These are phyloP conservation scores for Chrysomallon squamiferum DNA, from an alignment of 1,140 invertebrate genomes.

Conservation along the genomic window DNA sequence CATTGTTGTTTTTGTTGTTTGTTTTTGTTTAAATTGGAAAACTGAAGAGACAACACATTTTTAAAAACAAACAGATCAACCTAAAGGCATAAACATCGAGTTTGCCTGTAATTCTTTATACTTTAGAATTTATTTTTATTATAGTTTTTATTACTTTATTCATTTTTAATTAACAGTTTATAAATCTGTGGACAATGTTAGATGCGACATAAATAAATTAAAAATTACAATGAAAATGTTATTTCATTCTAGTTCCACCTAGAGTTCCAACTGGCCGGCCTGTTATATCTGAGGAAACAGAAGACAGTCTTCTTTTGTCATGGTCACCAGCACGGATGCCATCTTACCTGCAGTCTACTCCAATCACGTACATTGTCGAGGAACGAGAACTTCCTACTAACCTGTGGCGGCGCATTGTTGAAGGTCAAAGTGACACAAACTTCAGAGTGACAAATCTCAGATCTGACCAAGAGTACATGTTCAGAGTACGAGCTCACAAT, in stretches of 20 bases:
- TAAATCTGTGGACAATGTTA: too few relatives aligned
- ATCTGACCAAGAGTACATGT: constrained; percentile 74
- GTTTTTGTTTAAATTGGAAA: too few relatives aligned
- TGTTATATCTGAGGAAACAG: constrained; percentile 85
- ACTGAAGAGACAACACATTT: too few relatives aligned
- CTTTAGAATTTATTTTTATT: too few relatives aligned
- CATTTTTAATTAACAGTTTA: too few relatives aligned
- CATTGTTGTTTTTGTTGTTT: too few relatives aligned
- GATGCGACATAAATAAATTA: too few relatives aligned
- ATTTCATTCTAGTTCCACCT: constrained; percentile 79
- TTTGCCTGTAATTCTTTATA: too few relatives aligned
- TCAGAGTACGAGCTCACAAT: constrained; percentile 94
- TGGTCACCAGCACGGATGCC: constrained; percentile 82
- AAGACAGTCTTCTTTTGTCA: constrained; percentile 77
- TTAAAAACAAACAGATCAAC: too few relatives aligned
- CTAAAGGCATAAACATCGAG: too few relatives aligned
- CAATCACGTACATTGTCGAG: constrained; percentile 51
- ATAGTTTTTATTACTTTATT: too few relatives aligned
- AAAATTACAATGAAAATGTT: too few relatives aligned
- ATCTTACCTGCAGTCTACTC: constrained; percentile 36
- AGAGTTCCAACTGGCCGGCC: constrained; percentile 75
- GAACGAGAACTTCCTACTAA: constrained; percentile 45
- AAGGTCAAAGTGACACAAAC: constrained; percentile 32
- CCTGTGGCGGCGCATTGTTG: constrained; percentile 39
- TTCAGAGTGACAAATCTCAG: constrained; percentile 39